A percentile compares a stretch with the other conserved stretches of the same genome.
These are phyloP conservation scores for Calcarius ornatus DNA, from an alignment of 2,113 vertebrate species.

Conservation along the genomic window DNA sequence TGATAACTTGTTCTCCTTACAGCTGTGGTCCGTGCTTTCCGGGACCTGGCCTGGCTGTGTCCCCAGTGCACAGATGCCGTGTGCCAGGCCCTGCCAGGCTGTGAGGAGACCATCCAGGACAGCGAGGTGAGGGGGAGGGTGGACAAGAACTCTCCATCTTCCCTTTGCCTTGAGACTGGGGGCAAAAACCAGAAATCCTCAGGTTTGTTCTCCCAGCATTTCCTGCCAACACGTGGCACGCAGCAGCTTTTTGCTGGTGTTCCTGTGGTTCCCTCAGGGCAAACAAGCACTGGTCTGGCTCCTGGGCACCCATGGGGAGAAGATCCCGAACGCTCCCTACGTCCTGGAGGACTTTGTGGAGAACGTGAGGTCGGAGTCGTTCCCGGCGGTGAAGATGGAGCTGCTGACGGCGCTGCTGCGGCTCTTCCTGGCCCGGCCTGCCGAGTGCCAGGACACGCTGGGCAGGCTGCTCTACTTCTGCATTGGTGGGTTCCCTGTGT, in stretches of 20 bases:
- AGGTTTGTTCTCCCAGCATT: rapidly evolving
- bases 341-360: constrained; percentile 90
- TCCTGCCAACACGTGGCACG: rapidly evolving
- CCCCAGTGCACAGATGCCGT: constrained; percentile 85
- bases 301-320: constrained; percentile 85
- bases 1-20: background rate
- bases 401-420: constrained; percentile 85
- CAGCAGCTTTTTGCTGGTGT: background rate
- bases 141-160: background rate
- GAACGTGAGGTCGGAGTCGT: constrained; percentile 79
- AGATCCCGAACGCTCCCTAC: constrained; percentile 85
- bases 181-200: background rate
- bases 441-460: constrained; percentile 91
- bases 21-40: constrained; percentile 91
- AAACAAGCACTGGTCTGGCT: constrained; percentile 93
- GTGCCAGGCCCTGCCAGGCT: constrained; percentile 83
- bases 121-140: constrained; percentile 76
- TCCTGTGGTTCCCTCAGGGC: constrained; percentile 73
- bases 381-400: constrained; percentile 86
- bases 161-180: background rate
- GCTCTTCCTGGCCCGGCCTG: constrained; percentile 87
- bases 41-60: constrained; percentile 92
- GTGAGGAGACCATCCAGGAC: constrained; percentile 87
- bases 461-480: constrained; percentile 87
- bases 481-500: constrained; percentile 76